Conservation (phyloP, 2,113 vertebrate genomes). For the Rhinogobius similis region DNA sequence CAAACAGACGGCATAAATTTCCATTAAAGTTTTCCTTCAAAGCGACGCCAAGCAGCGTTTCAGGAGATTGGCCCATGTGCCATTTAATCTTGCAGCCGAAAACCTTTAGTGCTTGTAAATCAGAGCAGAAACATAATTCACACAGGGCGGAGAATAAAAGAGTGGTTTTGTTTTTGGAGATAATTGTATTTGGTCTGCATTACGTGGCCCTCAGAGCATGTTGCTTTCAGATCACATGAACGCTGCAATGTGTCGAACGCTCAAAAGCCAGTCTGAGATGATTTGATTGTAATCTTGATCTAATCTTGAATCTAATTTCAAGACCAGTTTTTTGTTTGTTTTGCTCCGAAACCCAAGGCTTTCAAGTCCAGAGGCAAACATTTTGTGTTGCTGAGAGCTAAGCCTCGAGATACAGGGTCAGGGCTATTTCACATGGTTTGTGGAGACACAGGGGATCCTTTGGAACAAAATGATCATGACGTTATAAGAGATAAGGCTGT, state of each 20-base stretch:
- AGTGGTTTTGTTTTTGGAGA: neutral
- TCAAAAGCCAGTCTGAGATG: slow-evolving; percentile 2
- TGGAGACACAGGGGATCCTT: neutral
- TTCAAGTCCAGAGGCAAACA: neutral
- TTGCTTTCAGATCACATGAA: slow-evolving; percentile 4
- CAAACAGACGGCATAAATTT: slow-evolving; percentile 13
- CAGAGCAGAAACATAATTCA: slow-evolving; percentile 6
- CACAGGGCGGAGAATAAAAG: neutral
- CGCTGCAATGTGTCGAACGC: slow-evolving; percentile 9
- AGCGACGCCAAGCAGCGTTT: slow-evolving; percentile 2
- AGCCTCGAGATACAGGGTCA: neutral
- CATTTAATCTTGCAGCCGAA: slow-evolving; percentile 3
- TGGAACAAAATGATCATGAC: too few relatives aligned
- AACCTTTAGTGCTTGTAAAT: slow-evolving; percentile 12
- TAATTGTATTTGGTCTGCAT: neutral
- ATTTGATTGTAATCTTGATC: slow-evolving; percentile 30
- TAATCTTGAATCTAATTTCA: slow-evolving; percentile 34
- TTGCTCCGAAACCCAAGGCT: neutral
- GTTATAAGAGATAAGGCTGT: too few relatives aligned
- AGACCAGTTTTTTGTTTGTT: slow-evolving; percentile 13
- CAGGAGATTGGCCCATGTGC: slow-evolving; percentile 8
- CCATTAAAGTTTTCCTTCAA: slow-evolving; percentile 12
- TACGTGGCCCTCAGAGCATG: neutral
- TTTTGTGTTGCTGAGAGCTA: neutral
- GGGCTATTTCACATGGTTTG: slow-evolving; percentile 3